These are phyloP conservation scores for Gadus chalcogrammus DNA, from an alignment of 2,113 vertebrate species.

Conservation along the genomic window DNA sequence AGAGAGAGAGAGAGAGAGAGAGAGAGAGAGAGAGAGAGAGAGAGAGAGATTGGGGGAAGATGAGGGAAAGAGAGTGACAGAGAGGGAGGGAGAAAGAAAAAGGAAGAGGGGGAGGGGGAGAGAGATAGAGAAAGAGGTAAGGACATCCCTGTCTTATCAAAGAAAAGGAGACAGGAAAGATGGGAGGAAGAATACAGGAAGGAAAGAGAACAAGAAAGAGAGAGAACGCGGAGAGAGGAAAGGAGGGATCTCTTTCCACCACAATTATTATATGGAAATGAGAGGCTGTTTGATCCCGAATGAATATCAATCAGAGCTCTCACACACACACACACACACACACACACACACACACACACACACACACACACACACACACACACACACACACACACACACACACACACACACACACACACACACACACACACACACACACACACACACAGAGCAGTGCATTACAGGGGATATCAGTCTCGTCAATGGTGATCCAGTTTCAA, in stretches of 20 bases:
- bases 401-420: conserved; percentile 29
- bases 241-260: neutral
- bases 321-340: conserved; percentile 8
- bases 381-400: conserved; percentile 29
- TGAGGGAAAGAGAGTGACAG: too few species aligned
- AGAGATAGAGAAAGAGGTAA: neutral
- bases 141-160: too few species aligned
- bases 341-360: conserved; percentile 30
- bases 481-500: too few species aligned
- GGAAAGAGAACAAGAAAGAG: too few species aligned
- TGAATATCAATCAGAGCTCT: conserved; percentile 57
- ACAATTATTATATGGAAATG: conserved; percentile 35
- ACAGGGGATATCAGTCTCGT: too few species aligned
- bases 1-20: too few species aligned
- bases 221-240: neutral
- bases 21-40: too few species aligned
- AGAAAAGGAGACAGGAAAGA: too few species aligned
- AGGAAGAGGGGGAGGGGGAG: too few species aligned
- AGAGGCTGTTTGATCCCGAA: conserved; percentile 37
- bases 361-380: conserved; percentile 24
- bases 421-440: conserved; percentile 19
- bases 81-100: too few species aligned
- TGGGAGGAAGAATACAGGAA: neutral
- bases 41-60: neutral
- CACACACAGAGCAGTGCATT: neutral